Evolutionary conservation across 1,140 invertebrate species (phyloP).

Genomic region (Drosophila nigromelanica): DNA sequence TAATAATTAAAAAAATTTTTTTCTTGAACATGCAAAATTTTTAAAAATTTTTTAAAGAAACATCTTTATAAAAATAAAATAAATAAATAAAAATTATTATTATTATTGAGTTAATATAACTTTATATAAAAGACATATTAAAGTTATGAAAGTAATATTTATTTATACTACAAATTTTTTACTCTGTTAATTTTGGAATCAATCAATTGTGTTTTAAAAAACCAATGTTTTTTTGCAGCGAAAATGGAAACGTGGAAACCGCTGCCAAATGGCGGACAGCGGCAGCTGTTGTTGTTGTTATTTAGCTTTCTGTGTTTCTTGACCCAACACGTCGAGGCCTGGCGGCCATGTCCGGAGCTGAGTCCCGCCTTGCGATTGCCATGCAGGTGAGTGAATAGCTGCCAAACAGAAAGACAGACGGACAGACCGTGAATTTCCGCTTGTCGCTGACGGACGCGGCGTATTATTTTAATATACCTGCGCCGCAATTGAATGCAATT

Average conservation of each 20-base stretch:
- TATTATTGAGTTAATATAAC: too few species aligned
- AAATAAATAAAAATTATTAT: too few species aligned
- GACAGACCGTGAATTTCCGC: conserved; percentile 18
- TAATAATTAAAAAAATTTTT: too few species aligned
- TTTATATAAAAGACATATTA: too few species aligned
- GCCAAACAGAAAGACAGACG: not conserved
- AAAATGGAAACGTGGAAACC: conserved; percentile 63
- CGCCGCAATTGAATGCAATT: conserved; percentile 61
- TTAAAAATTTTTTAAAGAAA: too few species aligned
- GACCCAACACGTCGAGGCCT: conserved; percentile 61
- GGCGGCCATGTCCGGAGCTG: conserved; percentile 83
- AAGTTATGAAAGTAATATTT: too few species aligned
- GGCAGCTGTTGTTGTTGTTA: conserved; percentile 51
- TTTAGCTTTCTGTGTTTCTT: conserved; percentile 52
- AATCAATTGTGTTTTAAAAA: too few species aligned
- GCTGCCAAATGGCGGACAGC: too few species aligned
- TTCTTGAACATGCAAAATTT: too few species aligned
- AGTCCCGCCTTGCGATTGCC: conserved; percentile 80
- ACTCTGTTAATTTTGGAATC: too few species aligned
- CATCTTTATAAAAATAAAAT: too few species aligned
- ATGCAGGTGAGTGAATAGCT: conserved; percentile 76
- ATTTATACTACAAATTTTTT: too few species aligned
- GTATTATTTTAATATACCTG: conserved; percentile 67
- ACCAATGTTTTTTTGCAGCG: conserved; percentile 50
- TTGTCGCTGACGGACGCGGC: conserved; percentile 10